These are phyloP conservation scores for Nasua narica DNA, from an alignment of 2,797 vertebrate genomes.

Conservation along the genomic window DNA sequence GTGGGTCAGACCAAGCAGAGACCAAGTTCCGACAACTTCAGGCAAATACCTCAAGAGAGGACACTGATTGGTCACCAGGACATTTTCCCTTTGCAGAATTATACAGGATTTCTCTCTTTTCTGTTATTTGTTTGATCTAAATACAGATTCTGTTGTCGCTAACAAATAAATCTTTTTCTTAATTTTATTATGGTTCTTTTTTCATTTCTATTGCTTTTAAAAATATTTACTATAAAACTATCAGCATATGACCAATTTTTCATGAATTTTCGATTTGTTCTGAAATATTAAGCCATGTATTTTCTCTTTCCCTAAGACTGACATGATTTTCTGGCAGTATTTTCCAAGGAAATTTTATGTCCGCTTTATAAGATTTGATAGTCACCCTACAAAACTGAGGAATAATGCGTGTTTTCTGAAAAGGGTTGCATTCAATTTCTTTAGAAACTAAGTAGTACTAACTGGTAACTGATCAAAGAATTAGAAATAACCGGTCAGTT, in stretches of 20 bases:
- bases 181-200: neutral
- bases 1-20: neutral
- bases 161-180: neutral
- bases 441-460: neutral
- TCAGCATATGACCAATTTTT: neutral
- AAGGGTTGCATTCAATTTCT: neutral
- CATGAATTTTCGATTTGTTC: conserved; percentile 10
- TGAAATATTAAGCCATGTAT: neutral
- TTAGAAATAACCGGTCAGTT: neutral
- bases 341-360: conserved; percentile 42
- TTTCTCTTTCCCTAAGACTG: neutral
- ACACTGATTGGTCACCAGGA: neutral
- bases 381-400: conserved; percentile 7
- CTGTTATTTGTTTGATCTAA: conserved; percentile 21
- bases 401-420: conserved; percentile 36
- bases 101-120: neutral
- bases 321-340: conserved; percentile 16
- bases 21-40: conserved; percentile 1
- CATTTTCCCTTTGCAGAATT: neutral
- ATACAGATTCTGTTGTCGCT: neutral
- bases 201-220: conserved; percentile 45
- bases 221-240: conserved; percentile 32
- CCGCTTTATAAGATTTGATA: neutral
- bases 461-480: conserved; percentile 31
- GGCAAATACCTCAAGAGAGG: conserved; percentile 7